A percentile compares a stretch with the other conserved stretches of the same genome.
Evolutionary conservation across 2,797 vertebrate species (phyloP).

Genomic region (Lophotriccus pileatus): DNA sequence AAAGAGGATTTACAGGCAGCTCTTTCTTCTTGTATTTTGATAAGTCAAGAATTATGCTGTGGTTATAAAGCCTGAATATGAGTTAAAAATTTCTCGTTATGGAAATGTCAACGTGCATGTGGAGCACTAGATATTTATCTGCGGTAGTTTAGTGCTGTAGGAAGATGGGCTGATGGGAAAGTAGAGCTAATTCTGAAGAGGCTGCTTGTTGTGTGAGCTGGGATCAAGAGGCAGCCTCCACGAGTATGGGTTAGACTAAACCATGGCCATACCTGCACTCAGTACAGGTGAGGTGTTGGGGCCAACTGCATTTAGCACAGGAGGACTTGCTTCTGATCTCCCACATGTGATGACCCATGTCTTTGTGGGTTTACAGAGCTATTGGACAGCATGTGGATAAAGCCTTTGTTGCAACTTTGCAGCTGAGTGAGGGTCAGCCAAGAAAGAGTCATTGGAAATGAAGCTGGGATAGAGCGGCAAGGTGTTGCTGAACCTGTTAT

Average conservation of each 20-base stretch:
- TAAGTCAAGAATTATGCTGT: background rate
- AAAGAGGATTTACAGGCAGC: background rate
- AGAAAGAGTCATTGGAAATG: background rate
- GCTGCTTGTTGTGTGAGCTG: background rate
- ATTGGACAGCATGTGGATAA: rapidly evolving
- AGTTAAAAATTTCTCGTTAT: background rate
- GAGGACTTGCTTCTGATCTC: background rate
- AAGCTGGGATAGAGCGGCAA: background rate
- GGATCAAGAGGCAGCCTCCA: background rate
- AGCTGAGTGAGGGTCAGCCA: background rate
- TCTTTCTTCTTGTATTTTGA: background rate
- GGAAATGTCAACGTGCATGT: background rate
- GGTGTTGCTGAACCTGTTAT: conserved; percentile 9
- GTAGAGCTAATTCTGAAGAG: background rate
- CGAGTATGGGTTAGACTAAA: background rate
- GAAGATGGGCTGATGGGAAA: background rate
- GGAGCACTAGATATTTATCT: background rate
- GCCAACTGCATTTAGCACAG: background rate
- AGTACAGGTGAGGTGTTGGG: background rate
- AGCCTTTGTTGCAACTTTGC: background rate
- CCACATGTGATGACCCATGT: rapidly evolving
- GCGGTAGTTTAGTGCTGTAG: background rate
- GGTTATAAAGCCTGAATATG: background rate
- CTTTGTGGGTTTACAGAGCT: background rate
- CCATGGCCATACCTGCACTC: rapidly evolving